Conservation (phyloP, 2,797 vertebrate species). For the Danio jaintianensis region DNA sequence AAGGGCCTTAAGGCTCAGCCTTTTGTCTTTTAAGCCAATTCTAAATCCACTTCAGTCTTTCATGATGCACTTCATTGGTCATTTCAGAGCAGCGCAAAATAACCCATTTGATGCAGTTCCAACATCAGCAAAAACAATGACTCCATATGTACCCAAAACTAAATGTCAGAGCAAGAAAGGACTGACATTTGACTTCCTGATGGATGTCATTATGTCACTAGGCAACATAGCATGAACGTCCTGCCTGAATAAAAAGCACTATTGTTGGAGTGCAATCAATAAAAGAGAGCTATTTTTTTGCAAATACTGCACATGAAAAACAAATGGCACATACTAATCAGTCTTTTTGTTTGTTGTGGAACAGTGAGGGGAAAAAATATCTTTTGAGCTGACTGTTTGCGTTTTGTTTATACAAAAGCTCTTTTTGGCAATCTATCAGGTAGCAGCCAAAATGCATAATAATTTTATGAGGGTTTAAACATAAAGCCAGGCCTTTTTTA, state of each 20-base stretch:
- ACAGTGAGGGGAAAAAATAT: constrained; percentile 30
- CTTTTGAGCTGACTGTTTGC: constrained; percentile 22
- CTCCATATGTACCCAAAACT: constrained; percentile 32
- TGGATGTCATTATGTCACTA: constrained; percentile 81
- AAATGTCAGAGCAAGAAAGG: constrained; percentile 77
- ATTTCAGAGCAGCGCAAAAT: constrained; percentile 27
- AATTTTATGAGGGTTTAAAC: constrained; percentile 12
- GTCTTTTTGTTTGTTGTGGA: constrained; percentile 37
- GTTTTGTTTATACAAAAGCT: constrained; percentile 21
- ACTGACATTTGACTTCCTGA: constrained; percentile 81
- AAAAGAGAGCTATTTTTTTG: constrained; percentile 44
- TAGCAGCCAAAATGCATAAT: constrained; percentile 6
- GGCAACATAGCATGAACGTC: constrained; percentile 73
- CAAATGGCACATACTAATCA: constrained; percentile 52
- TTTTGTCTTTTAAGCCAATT: not conserved
- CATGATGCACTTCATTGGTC: constrained; percentile 17
- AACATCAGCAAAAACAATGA: constrained; percentile 45
- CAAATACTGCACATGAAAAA: constrained; percentile 51
- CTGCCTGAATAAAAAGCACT: constrained; percentile 65
- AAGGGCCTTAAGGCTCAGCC: not conserved
- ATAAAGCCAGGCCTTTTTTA: not conserved
- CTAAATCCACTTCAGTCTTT: not conserved
- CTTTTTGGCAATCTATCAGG: constrained; percentile 22
- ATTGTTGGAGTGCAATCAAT: constrained; percentile 67
- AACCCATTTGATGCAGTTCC: constrained; percentile 9